phyloP scores from a whole-genome alignment of 2,888 invertebrate species.

The Argyresthia goedartella region DNA sequence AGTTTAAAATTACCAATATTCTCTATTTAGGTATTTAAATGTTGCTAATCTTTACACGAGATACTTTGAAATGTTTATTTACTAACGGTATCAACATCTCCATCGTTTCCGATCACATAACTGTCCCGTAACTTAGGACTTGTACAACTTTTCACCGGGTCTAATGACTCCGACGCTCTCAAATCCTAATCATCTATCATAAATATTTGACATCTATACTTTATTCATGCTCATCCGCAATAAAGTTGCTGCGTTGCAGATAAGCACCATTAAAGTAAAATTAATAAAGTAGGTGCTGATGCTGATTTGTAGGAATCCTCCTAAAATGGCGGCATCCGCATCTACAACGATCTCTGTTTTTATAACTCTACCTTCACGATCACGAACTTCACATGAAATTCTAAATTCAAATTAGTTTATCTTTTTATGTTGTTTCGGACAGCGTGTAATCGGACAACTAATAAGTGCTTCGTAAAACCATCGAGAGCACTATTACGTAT shows the following conservation, averaged over 20 bases:
- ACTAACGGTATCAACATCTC: constrained; percentile 32
- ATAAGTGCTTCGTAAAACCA: constrained; percentile 22
- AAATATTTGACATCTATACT: constrained; percentile 13
- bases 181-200: constrained; percentile 1
- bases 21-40: too few relatives aligned
- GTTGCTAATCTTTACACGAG: constrained; percentile 8
- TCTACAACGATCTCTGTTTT: too few relatives aligned
- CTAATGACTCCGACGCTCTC: neutral
- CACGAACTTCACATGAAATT: too few relatives aligned
- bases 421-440: constrained; percentile 11
- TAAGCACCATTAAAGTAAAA: too few relatives aligned
- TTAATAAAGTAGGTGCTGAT: too few relatives aligned
- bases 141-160: constrained; percentile 25
- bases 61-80: constrained; percentile 31
- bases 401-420: neutral
- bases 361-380: too few relatives aligned
- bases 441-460: constrained; percentile 22
- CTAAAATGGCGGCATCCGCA: too few relatives aligned
- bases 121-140: constrained; percentile 39
- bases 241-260: too few relatives aligned
- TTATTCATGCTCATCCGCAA: too few relatives aligned
- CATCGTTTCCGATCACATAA: constrained; percentile 31
- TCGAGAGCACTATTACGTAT: constrained; percentile 45
- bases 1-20: too few relatives aligned
- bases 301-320: neutral